Evolutionary conservation across 2,888 invertebrate genomes (phyloP), one percentile per base, ranked within the genome.

Genomic region (Sphinx pinastri): DNA sequence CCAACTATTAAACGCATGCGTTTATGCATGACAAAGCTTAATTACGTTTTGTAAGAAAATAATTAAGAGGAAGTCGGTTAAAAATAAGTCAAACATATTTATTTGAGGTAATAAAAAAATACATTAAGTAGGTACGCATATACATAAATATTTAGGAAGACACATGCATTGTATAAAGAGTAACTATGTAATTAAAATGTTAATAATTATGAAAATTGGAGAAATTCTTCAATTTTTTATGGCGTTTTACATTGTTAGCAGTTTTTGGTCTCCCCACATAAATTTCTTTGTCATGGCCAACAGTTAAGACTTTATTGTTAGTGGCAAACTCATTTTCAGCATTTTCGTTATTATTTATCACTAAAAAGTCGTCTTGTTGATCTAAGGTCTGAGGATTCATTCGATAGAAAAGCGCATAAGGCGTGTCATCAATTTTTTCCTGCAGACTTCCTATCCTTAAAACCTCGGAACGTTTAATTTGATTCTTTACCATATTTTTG

Each of bases 401-500:
- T 75, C 84, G 84, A 68, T 90, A 88, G 71, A 90, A 91, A 38
- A 89, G 74, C 0, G 91, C 89, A 55, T 90, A 89, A 0, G 88
- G 87, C 13, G 79, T 80, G 1, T 82, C 79, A 19, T 84, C 80
- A 12, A 80, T 73, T 49, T 73, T 77, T 8, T 84, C 81, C 49
- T 84, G 84, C 10, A 73, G 77, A 66, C 74, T 84, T 1, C 80
- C 83, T 45, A 82, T 79, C 63, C 81, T 82, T 1, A 77, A 60
- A 19, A 74, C 67, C 10, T 77, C 75, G 25, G 71, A 69, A n/a
- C 68, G 70, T 47, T 54, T 72, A 52, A 68, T 72, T n/a, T 71
- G 70, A 68, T 78, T 75, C 13, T 76, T 78, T 14, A 60, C 70
- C 4, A 76, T 72, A 60, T 72, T 75, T 59, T 79, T 79, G 59